Conservation (phyloP, 2,888 invertebrate species). For the Crepidodera aurea region DNA sequence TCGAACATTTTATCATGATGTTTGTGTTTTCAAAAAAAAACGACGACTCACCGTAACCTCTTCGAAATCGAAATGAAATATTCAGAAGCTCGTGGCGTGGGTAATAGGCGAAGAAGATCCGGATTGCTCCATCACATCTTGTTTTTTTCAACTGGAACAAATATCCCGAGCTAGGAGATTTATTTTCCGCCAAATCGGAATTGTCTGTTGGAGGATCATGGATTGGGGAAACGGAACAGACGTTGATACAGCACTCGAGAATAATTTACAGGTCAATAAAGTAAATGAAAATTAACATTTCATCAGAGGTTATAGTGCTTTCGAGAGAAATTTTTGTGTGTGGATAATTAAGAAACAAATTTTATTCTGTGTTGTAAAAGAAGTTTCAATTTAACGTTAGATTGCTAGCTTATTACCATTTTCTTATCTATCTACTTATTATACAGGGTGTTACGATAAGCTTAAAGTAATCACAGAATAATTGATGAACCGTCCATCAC, state of each 20-base stretch:
- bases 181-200: conserved; percentile 5
- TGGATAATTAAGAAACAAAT: too few species aligned
- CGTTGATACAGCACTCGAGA: conserved; percentile 7
- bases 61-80: neutral
- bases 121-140: conserved; percentile 8
- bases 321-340: too few species aligned
- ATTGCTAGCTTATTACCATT: too few species aligned
- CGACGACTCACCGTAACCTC: neutral
- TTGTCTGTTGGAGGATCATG: conserved; percentile 7
- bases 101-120: neutral
- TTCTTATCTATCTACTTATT: too few species aligned
- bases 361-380: too few species aligned
- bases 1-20: too few species aligned
- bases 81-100: neutral
- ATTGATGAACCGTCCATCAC: too few species aligned
- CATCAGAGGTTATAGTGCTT: neutral
- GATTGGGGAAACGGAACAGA: neutral
- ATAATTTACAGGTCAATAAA: conserved; percentile 9
- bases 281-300: conserved; percentile 7
- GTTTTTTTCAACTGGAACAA: conserved; percentile 4
- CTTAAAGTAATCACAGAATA: too few species aligned
- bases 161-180: neutral
- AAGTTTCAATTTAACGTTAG: too few species aligned
- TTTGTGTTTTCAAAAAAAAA: too few species aligned
- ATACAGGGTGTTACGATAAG: too few species aligned